Percentiles rank a stretch among this genome's conserved stretches.
phyloP scores from a whole-genome alignment of 2,888 invertebrate genomes.

The Formica aserva region DNA sequence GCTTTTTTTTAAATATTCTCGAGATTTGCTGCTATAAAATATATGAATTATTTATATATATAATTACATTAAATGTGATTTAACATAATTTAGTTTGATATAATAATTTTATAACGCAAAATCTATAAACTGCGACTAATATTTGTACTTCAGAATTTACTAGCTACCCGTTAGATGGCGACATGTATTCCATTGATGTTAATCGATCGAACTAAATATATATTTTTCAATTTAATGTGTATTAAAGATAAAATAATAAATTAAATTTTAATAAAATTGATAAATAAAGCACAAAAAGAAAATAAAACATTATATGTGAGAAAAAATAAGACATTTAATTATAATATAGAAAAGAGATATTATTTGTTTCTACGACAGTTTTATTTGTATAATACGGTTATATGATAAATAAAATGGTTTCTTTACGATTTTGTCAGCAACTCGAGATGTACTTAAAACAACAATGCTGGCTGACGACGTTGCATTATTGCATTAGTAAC shows the following conservation, averaged over 20 bases:
- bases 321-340: neutral
- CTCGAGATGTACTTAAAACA: neutral
- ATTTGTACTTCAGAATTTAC: constrained; percentile 11
- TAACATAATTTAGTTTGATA: neutral
- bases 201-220: neutral
- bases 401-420: neutral
- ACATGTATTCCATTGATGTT: neutral
- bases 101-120: neutral
- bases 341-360: neutral
- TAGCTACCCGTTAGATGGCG: constrained; percentile 33
- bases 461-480: neutral
- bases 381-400: neutral
- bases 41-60: neutral
- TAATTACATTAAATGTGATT: neutral
- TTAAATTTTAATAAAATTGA: neutral
- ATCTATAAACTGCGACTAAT: neutral
- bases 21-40: neutral
- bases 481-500: neutral
- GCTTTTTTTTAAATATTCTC: neutral
- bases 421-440: constrained; percentile 2
- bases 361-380: neutral
- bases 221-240: neutral
- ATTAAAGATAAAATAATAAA: neutral
- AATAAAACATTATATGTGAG: neutral
- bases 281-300: neutral